phyloP scores from a whole-genome alignment of 2,888 invertebrate genomes.

The Callyntrura sp. region DNA sequence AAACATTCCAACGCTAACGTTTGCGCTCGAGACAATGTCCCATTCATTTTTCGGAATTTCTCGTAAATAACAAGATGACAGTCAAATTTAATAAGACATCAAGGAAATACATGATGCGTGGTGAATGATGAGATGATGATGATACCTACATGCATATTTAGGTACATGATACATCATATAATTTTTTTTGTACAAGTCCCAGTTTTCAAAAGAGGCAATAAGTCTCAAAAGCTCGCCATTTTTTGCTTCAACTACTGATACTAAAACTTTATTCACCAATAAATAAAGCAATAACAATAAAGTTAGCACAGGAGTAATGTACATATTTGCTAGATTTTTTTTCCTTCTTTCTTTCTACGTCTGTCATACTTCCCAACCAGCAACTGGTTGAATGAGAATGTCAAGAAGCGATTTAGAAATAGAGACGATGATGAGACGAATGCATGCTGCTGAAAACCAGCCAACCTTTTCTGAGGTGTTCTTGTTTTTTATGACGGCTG shows the following conservation, averaged over 20 bases:
- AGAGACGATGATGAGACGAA: background rate
- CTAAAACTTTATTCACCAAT: no score
- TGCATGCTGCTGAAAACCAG: constrained; percentile 35
- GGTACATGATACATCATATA: no score
- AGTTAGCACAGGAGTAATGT: constrained; percentile 6
- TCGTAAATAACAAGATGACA: constrained; percentile 23
- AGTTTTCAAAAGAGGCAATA: background rate
- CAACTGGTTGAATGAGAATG: constrained; percentile 29
- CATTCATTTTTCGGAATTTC: constrained; percentile 35
- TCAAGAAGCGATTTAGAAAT: background rate
- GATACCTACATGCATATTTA: no score
- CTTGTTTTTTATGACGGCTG: constrained; percentile 46
- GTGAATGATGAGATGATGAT: no score
- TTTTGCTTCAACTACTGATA: background rate
- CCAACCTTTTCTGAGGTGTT: constrained; percentile 47
- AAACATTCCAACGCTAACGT: background rate
- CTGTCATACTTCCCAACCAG: constrained; percentile 16
- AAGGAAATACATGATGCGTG: no score
- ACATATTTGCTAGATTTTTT: constrained; percentile 2
- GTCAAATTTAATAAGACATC: background rate
- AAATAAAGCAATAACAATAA: background rate
- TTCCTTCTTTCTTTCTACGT: background rate
- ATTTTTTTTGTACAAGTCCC: background rate
- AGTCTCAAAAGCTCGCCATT: background rate
- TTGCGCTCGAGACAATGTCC: background rate